Conservation (phyloP, 2,113 vertebrate genomes). For the Apodemus sylvaticus region DNA sequence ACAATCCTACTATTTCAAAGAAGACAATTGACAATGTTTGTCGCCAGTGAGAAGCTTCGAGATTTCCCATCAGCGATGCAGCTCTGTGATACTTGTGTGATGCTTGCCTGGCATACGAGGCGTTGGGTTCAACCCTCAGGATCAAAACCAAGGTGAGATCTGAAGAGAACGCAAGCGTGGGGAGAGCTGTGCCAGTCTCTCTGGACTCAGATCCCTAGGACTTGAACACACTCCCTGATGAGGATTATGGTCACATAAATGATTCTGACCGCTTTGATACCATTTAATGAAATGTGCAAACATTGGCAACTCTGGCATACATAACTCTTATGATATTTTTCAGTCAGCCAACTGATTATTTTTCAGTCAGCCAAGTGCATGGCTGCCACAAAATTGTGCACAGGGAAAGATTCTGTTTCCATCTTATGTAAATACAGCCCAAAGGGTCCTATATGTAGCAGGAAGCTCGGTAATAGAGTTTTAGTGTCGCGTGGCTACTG, state of each 20-base stretch:
- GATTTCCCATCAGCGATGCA: background rate
- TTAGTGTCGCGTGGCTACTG: background rate
- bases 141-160: background rate
- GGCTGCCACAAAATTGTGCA: background rate
- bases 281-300: background rate
- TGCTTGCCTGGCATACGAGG: fast-evolving
- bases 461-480: background rate
- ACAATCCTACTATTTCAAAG: background rate
- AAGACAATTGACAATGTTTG: background rate
- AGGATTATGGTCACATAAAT: background rate
- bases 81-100: no score
- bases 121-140: background rate
- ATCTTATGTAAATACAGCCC: background rate
- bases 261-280: background rate
- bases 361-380: slow-evolving; percentile 5
- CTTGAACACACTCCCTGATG: background rate
- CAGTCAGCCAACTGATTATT: background rate
- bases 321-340: background rate
- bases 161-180: background rate
- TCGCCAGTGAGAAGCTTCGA: background rate
- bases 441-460: background rate
- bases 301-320: background rate
- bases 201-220: background rate
- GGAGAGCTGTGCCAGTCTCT: background rate
- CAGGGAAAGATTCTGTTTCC: background rate